A percentile compares a stretch with the other conserved stretches of the same genome.
phyloP scores from a whole-genome alignment of 2,113 vertebrate species.

The Anolis carolinensis region DNA sequence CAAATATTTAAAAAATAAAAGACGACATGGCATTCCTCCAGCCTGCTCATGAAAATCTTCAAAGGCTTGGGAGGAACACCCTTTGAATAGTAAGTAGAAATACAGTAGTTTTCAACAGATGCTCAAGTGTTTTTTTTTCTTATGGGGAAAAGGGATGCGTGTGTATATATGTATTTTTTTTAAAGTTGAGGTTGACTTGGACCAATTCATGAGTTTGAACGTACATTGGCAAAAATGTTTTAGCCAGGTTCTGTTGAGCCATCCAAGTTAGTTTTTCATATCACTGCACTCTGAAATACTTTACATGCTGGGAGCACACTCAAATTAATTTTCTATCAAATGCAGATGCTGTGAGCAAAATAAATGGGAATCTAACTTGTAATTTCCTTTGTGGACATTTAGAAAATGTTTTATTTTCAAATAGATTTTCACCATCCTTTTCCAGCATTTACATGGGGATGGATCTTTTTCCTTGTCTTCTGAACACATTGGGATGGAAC shows the following conservation, averaged over 20 bases:
- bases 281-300: conserved; percentile 8
- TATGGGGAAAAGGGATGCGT: neutral
- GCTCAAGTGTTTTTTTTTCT: neutral
- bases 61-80: conserved; percentile 19
- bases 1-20: neutral
- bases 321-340: conserved; percentile 35
- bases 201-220: conserved; percentile 8
- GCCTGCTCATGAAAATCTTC: conserved; percentile 21
- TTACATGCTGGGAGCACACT: neutral
- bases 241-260: conserved; percentile 34
- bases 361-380: neutral
- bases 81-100: conserved; percentile 18
- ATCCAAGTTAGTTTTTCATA: conserved; percentile 14
- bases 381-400: neutral
- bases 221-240: conserved; percentile 23
- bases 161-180: neutral
- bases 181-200: neutral
- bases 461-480: neutral
- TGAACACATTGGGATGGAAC: neutral
- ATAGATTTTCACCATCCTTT: conserved; percentile 3
- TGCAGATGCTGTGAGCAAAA: conserved; percentile 38
- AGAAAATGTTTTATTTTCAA: conserved; percentile 24
- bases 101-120: conserved; percentile 5
- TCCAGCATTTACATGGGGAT: neutral
- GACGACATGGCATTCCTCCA: neutral